Percentiles rank a stretch among this genome's conserved stretches.
phyloP scores from a whole-genome alignment of 2,888 invertebrate genomes.

The Hesperia comma region DNA sequence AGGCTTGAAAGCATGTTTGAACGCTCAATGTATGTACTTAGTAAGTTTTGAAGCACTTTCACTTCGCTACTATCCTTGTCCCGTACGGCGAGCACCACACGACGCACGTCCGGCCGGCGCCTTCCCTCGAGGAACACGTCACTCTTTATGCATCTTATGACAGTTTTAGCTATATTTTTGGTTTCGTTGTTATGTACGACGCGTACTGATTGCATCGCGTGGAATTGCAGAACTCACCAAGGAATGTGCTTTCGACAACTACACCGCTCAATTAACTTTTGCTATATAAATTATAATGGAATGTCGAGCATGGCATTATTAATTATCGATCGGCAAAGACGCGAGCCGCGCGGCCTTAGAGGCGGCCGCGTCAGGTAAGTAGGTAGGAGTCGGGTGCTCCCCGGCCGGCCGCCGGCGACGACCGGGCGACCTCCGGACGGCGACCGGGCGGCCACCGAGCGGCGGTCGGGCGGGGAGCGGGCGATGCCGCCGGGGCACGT shows the following conservation, averaged over 20 bases:
- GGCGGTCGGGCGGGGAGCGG: neutral
- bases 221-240: slow-evolving; percentile 12
- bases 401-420: no score
- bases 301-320: neutral
- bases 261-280: slow-evolving; percentile 16
- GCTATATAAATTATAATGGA: neutral
- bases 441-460: neutral
- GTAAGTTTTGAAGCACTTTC: slow-evolving; percentile 33
- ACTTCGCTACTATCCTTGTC: slow-evolving; percentile 32
- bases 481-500: slow-evolving; percentile 20
- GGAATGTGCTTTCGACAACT: slow-evolving; percentile 13
- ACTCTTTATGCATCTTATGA: slow-evolving; percentile 3
- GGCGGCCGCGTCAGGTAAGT: slow-evolving; percentile 6
- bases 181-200: neutral
- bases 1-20: slow-evolving; percentile 37
- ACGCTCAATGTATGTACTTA: slow-evolving; percentile 36
- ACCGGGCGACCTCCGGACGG: neutral
- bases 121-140: no score
- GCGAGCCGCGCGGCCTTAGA: neutral
- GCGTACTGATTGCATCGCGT: neutral
- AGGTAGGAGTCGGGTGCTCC: neutral
- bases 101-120: slow-evolving; percentile 17
- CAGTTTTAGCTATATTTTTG: slow-evolving; percentile 6
- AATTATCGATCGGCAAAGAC: neutral
- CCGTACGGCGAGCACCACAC: slow-evolving; percentile 24